Conservation (phyloP, 2,113 vertebrate species). For the Bufo bufo region DNA sequence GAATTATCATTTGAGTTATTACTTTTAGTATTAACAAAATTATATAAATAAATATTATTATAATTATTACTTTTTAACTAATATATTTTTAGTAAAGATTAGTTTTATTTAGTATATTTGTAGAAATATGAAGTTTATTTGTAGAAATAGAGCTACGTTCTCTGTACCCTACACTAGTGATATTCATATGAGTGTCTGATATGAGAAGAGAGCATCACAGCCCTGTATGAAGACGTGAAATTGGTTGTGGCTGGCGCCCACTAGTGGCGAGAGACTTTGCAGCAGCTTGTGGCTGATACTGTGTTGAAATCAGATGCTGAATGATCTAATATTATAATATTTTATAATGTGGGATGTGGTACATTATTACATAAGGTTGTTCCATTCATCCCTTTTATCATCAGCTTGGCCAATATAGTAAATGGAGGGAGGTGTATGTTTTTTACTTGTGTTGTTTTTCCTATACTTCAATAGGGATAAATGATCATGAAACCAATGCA, state of each 20-base stretch:
- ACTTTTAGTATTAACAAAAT: no score
- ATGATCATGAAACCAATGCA: no score
- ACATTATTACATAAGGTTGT: no score
- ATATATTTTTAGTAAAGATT: neutral
- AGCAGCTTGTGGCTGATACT: neutral
- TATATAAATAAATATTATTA: no score
- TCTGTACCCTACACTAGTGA: no score
- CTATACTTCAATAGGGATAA: no score
- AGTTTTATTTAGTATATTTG: no score
- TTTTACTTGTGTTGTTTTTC: no score
- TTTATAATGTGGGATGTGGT: neutral
- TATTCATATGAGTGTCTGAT: neutral
- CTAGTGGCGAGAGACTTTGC: slow-evolving; percentile 36
- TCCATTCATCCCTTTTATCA: no score
- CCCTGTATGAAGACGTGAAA: neutral
- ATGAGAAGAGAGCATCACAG: neutral
- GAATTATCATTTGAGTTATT: neutral
- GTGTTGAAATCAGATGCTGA: neutral
- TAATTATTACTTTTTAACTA: neutral
- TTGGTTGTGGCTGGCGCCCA: slow-evolving; percentile 37
- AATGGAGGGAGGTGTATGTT: no score
- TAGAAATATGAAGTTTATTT: neutral
- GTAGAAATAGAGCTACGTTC: neutral
- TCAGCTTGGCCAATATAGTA: no score
- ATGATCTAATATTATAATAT: neutral